Percentiles rank a stretch among this genome's conserved stretches.
phyloP scores from a whole-genome alignment of 2,888 invertebrate species.

The Leptopilina myrica region DNA sequence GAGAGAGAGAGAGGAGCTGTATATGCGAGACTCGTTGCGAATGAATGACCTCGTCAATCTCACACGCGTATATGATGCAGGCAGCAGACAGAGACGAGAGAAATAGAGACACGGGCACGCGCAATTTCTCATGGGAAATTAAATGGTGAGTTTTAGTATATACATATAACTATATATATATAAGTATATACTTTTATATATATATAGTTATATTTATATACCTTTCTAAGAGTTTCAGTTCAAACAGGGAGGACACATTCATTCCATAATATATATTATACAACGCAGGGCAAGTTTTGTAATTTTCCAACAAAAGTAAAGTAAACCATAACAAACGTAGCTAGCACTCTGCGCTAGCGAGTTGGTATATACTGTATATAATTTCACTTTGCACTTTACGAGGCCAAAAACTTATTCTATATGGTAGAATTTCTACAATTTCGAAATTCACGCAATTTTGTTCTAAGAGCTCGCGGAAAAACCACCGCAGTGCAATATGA shows the following conservation, averaged over 20 bases:
- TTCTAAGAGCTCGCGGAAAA: too few species aligned
- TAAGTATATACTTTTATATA: too few species aligned
- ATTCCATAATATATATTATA: conserved; percentile 45
- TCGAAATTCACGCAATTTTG: conserved; percentile 26
- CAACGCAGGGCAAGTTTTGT: conserved; percentile 48
- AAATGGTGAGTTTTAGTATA: conserved; percentile 58
- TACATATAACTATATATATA: too few species aligned
- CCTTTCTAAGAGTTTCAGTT: conserved; percentile 44
- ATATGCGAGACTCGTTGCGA: conserved; percentile 58
- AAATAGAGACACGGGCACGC: conserved; percentile 51
- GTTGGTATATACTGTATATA: not conserved
- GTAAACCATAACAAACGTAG: not conserved
- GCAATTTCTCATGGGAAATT: conserved; percentile 72
- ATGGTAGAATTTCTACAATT: conserved; percentile 7
- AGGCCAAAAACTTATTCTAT: conserved; percentile 29
- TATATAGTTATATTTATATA: too few species aligned
- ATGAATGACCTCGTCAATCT: conserved; percentile 58
- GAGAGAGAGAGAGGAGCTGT: too few species aligned
- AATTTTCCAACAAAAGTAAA: conserved; percentile 45
- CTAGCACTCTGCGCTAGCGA: not conserved
- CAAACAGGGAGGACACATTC: conserved; percentile 55
- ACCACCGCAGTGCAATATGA: not conserved
- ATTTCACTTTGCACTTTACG: conserved; percentile 38
- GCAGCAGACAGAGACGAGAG: conserved; percentile 37
- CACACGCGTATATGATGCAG: conserved; percentile 58